A percentile compares a stretch with the other conserved stretches of the same genome.
These are phyloP conservation scores for Spinus pinus DNA, from an alignment of 2,797 vertebrate species.

Conservation along the genomic window DNA sequence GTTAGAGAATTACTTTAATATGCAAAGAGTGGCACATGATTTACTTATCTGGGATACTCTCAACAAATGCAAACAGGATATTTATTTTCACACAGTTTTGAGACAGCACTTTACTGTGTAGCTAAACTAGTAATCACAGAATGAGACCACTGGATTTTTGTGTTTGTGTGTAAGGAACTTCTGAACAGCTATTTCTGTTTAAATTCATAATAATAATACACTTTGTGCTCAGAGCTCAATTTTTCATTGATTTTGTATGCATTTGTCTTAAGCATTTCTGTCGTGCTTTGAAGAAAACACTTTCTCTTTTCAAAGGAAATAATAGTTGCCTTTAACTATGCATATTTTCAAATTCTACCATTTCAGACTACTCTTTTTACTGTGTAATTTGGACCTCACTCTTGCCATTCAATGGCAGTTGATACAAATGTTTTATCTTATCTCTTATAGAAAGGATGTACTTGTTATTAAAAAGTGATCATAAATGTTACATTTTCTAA, in stretches of 20 bases:
- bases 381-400: not conserved
- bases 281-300: not conserved
- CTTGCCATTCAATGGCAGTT: not conserved
- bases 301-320: not conserved
- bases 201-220: not conserved
- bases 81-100: not conserved
- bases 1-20: not conserved
- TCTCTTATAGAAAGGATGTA: not conserved
- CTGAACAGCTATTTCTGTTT: not conserved
- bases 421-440: not conserved
- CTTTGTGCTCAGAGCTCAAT: not conserved
- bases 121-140: not conserved
- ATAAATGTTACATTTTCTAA: not conserved
- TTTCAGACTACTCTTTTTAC: not conserved
- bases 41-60: not conserved
- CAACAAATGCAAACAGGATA: not conserved
- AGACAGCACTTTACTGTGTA: not conserved
- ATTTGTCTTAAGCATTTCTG: not conserved
- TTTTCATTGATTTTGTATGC: not conserved
- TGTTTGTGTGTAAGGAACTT: not conserved
- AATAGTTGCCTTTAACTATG: not conserved
- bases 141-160: not conserved
- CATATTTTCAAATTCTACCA: not conserved
- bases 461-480: not conserved
- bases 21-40: not conserved